Base-by-base conservation (phyloP, 2,113 vertebrate genomes). In the Bothrops jararaca region DNA sequence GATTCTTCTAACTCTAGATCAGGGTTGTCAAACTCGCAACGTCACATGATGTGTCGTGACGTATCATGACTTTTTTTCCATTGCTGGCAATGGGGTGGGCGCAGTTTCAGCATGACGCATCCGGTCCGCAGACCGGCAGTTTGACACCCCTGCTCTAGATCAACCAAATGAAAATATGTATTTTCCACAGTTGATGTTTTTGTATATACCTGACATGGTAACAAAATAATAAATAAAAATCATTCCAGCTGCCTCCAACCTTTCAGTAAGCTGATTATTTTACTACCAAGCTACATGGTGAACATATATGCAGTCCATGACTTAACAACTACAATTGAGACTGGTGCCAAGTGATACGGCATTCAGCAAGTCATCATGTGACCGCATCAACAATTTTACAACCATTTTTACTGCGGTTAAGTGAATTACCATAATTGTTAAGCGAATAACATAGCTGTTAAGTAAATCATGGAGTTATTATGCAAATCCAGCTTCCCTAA, bases 121-220 rank as follows among this genome's bases (percentile, higher is more conserved):
- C 48, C 7, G 1, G 48, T 8, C 48, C 0, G 1, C 8, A 1
- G 48, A 8, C 48, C 0, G 8, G 48, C 1, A 50, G 8, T 50
- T 50, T 50, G 48, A 50, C 48, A 50, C 48, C 48, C 8, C 48
- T 50, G 48, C 48, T 50, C 48, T 50, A 80, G 34, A 20, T 80
- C 6, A n/a, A n/a, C 34, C 1, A 39, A 80, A 15, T 80, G 34
- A 80, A 74, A 80, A 80, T 18, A 39, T 20, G 69, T 80, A 80
- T 80, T 80, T 74, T 74, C 4, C n/a, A 69, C 10, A 69, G 69
- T 34, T 74, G 69, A 74, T 74, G 1, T n/a, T 34, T 34, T 34
- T 74, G 69, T 34, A 18, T 34, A 74, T 5, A 34, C 18, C n/a
- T 74, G 34, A 34, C 2, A 0, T 74, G n/a, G 12, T 74, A 74